phyloP scores from a whole-genome alignment of 2,797 vertebrate genomes.

The Chromis chromis region DNA sequence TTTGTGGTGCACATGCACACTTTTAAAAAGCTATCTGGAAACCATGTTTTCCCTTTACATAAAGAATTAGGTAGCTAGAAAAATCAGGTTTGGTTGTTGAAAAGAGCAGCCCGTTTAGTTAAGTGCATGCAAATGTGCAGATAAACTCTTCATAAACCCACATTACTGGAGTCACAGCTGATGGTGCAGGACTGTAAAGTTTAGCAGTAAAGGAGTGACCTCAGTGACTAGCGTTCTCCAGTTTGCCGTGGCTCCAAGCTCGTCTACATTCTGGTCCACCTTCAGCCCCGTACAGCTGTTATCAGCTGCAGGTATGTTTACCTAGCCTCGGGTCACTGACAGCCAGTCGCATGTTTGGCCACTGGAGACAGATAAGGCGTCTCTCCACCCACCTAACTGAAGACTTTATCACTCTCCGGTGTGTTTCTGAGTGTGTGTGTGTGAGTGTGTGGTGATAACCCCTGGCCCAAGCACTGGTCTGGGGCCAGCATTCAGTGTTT shows the following conservation, averaged over 20 bases:
- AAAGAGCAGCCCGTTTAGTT: neutral
- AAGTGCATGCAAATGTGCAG: neutral
- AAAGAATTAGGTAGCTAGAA: too few species aligned
- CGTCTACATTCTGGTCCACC: conserved; percentile 34
- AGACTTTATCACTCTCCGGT: conserved; percentile 85
- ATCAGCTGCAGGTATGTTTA: conserved; percentile 84
- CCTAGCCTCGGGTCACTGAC: conserved; percentile 80
- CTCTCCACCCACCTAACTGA: conserved; percentile 81
- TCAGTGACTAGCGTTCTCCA: conserved; percentile 58
- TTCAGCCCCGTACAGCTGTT: conserved; percentile 65
- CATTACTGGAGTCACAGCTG: conserved; percentile 11
- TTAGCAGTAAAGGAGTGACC: conserved; percentile 36
- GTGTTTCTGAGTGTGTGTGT: conserved; percentile 73
- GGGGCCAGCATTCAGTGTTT: conserved; percentile 67
- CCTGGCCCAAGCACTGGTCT: conserved; percentile 60
- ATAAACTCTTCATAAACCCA: neutral
- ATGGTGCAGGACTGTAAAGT: conserved; percentile 23
- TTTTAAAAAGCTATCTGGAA: neutral
- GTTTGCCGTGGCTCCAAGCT: conserved; percentile 36
- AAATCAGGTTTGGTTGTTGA: too few species aligned
- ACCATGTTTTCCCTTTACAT: too few species aligned
- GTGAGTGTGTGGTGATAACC: conserved; percentile 81
- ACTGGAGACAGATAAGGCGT: conserved; percentile 86
- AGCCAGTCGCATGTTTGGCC: conserved; percentile 75
- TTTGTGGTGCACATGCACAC: neutral